Conservation (phyloP, 1,140 invertebrate species). For the Aporrectodea caliginosa region DNA sequence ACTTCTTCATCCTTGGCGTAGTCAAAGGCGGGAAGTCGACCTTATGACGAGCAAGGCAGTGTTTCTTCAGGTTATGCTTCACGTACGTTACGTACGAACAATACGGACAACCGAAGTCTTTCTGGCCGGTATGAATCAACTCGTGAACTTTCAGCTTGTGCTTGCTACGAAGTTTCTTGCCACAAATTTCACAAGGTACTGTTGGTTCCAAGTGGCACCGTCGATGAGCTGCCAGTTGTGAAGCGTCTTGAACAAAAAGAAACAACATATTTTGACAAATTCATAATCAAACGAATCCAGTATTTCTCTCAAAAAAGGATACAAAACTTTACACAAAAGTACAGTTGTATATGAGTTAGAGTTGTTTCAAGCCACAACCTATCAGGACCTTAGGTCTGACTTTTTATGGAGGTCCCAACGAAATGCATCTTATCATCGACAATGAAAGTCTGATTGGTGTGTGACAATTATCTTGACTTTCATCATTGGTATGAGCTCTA, state of each 20-base stretch:
- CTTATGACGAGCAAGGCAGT: conserved; percentile 16
- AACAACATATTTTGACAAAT: not conserved
- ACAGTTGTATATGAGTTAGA: no score
- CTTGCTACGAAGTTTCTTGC: conserved; percentile 20
- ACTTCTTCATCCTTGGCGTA: conserved; percentile 8
- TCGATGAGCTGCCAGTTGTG: conserved; percentile 22
- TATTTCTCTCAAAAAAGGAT: no score
- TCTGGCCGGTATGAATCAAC: conserved; percentile 24
- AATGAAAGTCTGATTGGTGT: not conserved
- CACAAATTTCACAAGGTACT: conserved; percentile 17
- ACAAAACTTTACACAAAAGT: no score
- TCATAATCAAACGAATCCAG: no score
- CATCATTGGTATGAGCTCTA: not conserved
- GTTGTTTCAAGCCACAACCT: no score
- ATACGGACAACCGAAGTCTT: conserved; percentile 16
- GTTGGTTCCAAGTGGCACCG: conserved; percentile 7
- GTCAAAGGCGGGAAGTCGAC: conserved; percentile 9
- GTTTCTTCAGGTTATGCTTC: conserved; percentile 17
- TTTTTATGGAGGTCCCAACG: no score
- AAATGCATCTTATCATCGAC: not conserved
- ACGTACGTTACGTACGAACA: conserved; percentile 20
- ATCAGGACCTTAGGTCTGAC: no score
- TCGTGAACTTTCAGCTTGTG: conserved; percentile 21
- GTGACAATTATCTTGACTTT: not conserved
- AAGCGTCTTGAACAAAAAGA: conserved; percentile 1